phyloP scores from a whole-genome alignment of 2,888 invertebrate species.

The Tortricodes alternella region DNA sequence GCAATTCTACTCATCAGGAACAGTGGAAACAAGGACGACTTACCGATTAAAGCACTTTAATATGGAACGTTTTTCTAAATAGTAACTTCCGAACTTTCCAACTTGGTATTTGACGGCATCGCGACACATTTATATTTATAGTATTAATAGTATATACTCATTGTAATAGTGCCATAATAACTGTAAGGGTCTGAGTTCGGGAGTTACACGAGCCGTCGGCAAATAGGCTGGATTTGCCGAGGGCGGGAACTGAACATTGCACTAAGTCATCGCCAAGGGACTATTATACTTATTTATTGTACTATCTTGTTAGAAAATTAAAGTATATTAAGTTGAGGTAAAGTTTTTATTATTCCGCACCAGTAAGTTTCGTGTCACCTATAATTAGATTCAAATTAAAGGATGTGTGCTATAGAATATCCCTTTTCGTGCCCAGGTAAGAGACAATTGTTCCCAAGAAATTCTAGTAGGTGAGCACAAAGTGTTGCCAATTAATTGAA shows the following conservation, averaged over 20 bases:
- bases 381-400: no score
- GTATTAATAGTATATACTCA: constrained; percentile 14
- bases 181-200: constrained; percentile 44
- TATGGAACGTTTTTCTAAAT: constrained; percentile 36
- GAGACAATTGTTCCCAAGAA: no score
- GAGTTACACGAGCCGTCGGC: constrained; percentile 46
- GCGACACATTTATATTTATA: constrained; percentile 12
- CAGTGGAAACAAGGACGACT: constrained; percentile 31
- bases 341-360: background rate
- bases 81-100: constrained; percentile 42
- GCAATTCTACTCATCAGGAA: constrained; percentile 64
- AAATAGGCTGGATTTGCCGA: constrained; percentile 61
- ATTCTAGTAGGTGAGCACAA: no score
- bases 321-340: constrained; percentile 38
- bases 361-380: no score
- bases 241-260: constrained; percentile 40
- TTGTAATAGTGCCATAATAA: constrained; percentile 54
- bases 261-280: constrained; percentile 38
- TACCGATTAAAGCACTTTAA: constrained; percentile 46
- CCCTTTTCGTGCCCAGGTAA: no score
- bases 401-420: no score
- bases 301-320: constrained; percentile 47
- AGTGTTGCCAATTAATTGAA: no score
- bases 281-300: constrained; percentile 43
- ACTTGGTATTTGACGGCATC: constrained; percentile 7